Evolutionary conservation across 2,888 invertebrate species (phyloP), one percentile per base, ranked within the genome.

Genomic region (Thereva unica): DNA sequence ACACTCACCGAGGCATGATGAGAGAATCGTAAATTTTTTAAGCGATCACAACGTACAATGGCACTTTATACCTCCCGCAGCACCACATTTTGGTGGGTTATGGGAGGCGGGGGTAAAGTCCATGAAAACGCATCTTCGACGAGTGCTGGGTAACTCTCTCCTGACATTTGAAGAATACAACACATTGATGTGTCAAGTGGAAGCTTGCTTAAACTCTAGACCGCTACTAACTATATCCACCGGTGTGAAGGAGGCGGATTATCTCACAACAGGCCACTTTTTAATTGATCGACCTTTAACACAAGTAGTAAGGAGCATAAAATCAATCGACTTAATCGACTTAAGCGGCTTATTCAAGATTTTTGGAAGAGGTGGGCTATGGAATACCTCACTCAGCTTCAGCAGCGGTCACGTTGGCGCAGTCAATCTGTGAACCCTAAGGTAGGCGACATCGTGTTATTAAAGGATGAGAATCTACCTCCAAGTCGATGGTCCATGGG

Each of bases 121-220:
- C 2, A 38, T 47, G 12, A 67, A 67, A 40, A 49, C 8, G 10
- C 49, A 63, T 23, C 9, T 67, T 12, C 52, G 45, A 34, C 34
- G 64, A 35, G 6, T 50, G 3, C 4, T 40, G 4, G 55, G 42
- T 23, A 6, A 9, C 2, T 8, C 40, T 9, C 2, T 5, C 2
- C 9, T 64, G 5, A 47, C 56, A 4, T 67, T 57, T 12, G 72
- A 75, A 65, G 73, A 77, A 57, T 67, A 74, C 35, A 35, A 64
- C 12, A 76, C 74, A 3, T 12, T 74, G 0, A 10, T 71, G 3
- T 63, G 66, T 23, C 73, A 73, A 65, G 70, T 74, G n/a, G 73
- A 50, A 35, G 44, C 42, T 10, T 10, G 10, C 5, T 41, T 59
- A 8, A 59, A 59, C 37, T 59, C 47, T 3, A 9, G 59, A 23